These are phyloP conservation scores for Coreoperca whiteheadi DNA, from an alignment of 2,113 vertebrate species.

Conservation along the genomic window DNA sequence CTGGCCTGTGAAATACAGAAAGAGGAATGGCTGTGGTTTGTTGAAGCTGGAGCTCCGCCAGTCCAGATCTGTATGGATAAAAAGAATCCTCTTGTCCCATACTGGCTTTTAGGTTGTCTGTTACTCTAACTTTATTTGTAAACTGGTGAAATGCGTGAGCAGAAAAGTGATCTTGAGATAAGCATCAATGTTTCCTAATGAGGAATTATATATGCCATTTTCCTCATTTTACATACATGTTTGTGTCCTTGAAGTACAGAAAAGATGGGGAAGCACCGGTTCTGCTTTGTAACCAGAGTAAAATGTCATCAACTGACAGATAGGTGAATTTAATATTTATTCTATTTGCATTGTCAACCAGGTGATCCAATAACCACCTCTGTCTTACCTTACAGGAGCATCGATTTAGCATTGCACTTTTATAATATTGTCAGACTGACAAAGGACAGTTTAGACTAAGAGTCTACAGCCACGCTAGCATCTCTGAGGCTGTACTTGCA, in stretches of 20 bases:
- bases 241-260: not conserved
- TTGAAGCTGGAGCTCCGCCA: constrained; percentile 3
- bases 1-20: constrained; percentile 66
- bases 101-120: constrained; percentile 2
- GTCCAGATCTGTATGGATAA: constrained; percentile 8
- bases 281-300: too few relatives aligned
- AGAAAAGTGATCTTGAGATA: not conserved
- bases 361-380: too few relatives aligned
- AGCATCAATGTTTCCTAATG: not conserved
- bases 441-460: too few relatives aligned
- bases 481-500: too few relatives aligned
- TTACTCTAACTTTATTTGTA: constrained; percentile 6
- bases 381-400: too few relatives aligned
- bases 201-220: not conserved
- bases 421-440: too few relatives aligned
- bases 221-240: not conserved
- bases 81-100: constrained; percentile 21
- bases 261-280: not conserved
- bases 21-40: constrained; percentile 15
- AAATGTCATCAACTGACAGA: not conserved
- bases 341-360: not conserved
- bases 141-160: constrained; percentile 2
- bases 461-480: too few relatives aligned
- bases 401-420: too few relatives aligned
- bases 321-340: too few relatives aligned